Evolutionary conservation across 2,113 vertebrate genomes (phyloP), one percentile per base, ranked within the genome.

Genomic region (Amphiprion percula): DNA sequence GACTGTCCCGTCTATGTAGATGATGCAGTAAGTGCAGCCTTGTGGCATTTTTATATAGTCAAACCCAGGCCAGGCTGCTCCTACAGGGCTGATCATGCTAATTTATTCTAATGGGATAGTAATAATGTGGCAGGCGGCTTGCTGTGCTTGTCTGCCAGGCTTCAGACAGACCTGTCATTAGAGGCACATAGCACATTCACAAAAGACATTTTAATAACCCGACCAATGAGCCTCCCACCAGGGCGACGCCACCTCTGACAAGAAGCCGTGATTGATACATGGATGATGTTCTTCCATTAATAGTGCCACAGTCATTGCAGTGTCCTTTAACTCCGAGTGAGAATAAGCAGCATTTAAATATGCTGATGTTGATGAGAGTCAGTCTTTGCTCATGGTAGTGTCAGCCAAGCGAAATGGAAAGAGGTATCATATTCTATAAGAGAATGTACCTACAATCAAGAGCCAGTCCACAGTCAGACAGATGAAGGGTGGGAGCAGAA

Each of bases 61-160:
- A 21, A 50, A 74, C 79, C 85, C 77, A 62, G 68, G 9, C 71
- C 66, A 63, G 62, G 21, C 72, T 80, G 44, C 59, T 84, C 41
- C 52, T 78, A 52, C 63, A 49, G 73, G 52, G 39, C 81, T 65
- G 65, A 86, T 85, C 62, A 80, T 87, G 77, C 83, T 86, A 85
- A 93, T 91, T 88, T 89, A 92, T 93, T 89, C 80, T 90, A 89
- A 90, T 89, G 82, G 72, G 59, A 79, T 30, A 75, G 80, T 88
- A 86, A 92, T 93, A 86, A 91, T 75, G 77, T 87, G 61, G 80
- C 87, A 75, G 87, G 53, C 47, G 19, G 69, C 83, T 54, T 61
- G 79, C 85, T 83, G 83, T 71, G 89, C 84, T 85, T 80, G 79
- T 83, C 84, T 90, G 68, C 68, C 63, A 70, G 77, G 58, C 67